These are phyloP conservation scores for Morus bassanus DNA, from an alignment of 2,797 vertebrate species.

Conservation along the genomic window DNA sequence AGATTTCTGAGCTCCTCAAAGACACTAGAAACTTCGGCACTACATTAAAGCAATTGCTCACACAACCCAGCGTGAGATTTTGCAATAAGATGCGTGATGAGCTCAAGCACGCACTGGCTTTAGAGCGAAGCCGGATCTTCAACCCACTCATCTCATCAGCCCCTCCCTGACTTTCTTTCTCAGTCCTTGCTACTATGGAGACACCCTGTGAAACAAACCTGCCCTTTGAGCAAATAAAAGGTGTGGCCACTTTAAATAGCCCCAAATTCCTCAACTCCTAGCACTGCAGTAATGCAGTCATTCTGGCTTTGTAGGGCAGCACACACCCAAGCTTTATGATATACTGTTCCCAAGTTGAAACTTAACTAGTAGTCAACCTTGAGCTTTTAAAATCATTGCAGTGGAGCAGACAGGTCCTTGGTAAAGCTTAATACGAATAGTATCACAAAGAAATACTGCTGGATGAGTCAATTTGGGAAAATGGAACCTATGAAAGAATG, in stretches of 20 bases:
- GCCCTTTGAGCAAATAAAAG: constrained; percentile 60
- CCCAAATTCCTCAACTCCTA: constrained; percentile 37
- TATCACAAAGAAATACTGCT: background rate
- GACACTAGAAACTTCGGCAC: background rate
- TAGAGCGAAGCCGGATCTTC: background rate
- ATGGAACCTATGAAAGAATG: background rate
- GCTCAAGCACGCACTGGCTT: background rate
- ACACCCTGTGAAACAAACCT: constrained; percentile 61
- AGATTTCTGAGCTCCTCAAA: background rate
- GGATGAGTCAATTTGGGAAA: background rate
- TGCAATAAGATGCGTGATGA: background rate
- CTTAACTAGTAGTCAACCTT: constrained; percentile 11
- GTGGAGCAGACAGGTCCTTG: background rate
- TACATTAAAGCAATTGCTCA: background rate
- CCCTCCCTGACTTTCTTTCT: constrained; percentile 1
- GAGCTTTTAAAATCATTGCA: background rate
- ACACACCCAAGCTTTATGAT: constrained; percentile 37
- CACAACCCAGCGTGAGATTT: accelerated
- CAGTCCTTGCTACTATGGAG: constrained; percentile 56
- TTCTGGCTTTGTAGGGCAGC: constrained; percentile 38
- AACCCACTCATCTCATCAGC: background rate
- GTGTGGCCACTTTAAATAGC: constrained; percentile 61
- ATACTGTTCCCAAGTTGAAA: background rate
- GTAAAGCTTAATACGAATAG: background rate
- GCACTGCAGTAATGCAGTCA: constrained; percentile 50